These are phyloP conservation scores for Thymelicus lineola DNA, from an alignment of 2,888 invertebrate species.

Conservation along the genomic window DNA sequence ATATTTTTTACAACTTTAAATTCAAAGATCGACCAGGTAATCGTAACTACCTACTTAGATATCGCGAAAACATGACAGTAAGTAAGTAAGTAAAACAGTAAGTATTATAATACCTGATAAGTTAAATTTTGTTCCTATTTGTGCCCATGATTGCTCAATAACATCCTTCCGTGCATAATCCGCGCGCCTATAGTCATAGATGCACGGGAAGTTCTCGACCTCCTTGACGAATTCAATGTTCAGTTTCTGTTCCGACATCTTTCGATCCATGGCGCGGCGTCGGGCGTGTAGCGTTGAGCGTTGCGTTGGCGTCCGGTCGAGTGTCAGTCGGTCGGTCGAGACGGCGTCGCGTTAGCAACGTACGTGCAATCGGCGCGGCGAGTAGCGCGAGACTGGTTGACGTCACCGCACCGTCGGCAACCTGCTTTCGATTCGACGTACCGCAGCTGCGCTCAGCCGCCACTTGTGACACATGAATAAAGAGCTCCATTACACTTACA, in stretches of 20 bases:
- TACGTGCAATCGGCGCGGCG: constrained; percentile 18
- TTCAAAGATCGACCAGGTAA: background rate
- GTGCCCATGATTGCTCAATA: background rate
- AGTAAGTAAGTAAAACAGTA: too few relatives aligned
- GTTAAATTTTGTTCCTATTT: background rate
- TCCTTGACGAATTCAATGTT: constrained; percentile 13
- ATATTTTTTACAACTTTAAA: background rate
- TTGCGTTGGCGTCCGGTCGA: background rate
- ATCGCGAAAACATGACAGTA: background rate
- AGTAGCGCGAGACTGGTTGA: constrained; percentile 16
- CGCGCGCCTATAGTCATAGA: constrained; percentile 2
- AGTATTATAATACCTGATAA: background rate
- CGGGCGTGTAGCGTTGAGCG: background rate
- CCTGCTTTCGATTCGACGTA: constrained; percentile 15
- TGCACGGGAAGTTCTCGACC: constrained; percentile 3
- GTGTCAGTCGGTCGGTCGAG: background rate
- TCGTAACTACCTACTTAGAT: too few relatives aligned
- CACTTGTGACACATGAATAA: constrained; percentile 3
- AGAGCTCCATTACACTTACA: constrained; percentile 5
- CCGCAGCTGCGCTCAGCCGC: constrained; percentile 8
- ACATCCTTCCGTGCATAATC: constrained; percentile 5
- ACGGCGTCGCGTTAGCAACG: constrained; percentile 5
- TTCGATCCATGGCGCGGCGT: background rate
- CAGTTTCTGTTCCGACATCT: constrained; percentile 7
- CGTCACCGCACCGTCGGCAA: constrained; percentile 10